A percentile compares a stretch with the other conserved stretches of the same genome.
phyloP scores from a whole-genome alignment of 2,797 vertebrate species.

The Cygnus olor region DNA sequence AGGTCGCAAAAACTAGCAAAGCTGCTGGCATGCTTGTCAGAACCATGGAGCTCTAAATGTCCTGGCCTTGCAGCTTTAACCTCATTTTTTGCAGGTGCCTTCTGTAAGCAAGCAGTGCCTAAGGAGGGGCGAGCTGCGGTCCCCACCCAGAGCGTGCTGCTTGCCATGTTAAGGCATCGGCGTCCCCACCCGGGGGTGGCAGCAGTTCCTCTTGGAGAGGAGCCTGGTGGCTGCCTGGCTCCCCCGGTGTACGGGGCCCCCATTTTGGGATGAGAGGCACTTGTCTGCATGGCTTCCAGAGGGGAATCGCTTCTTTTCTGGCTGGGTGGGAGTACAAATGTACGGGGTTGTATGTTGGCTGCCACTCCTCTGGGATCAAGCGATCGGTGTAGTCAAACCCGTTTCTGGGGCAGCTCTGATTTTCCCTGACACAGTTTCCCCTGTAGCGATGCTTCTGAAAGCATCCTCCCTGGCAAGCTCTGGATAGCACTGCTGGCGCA shows the following conservation, averaged over 20 bases:
- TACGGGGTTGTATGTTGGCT: background rate
- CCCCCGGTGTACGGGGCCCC: background rate
- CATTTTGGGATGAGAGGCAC: background rate
- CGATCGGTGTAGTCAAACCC: background rate
- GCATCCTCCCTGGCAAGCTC: background rate
- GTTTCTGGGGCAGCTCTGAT: background rate
- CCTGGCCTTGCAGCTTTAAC: background rate
- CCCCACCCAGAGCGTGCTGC: background rate
- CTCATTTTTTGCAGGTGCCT: rapidly evolving
- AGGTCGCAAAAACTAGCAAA: background rate
- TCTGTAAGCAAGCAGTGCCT: background rate
- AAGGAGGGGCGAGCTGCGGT: background rate
- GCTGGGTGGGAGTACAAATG: background rate
- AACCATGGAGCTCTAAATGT: background rate
- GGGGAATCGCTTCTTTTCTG: background rate
- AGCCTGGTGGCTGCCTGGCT: background rate
- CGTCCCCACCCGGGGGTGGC: too few relatives aligned
- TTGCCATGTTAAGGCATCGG: background rate
- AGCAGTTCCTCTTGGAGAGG: background rate
- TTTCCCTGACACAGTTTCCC: background rate
- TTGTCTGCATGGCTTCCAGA: background rate
- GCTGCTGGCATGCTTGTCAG: rapidly evolving
- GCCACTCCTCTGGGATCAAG: too few relatives aligned
- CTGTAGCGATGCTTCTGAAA: background rate
- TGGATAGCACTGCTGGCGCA: rapidly evolving